phyloP scores from a whole-genome alignment of 2,888 invertebrate genomes.

The Leistus spinibarbis region DNA sequence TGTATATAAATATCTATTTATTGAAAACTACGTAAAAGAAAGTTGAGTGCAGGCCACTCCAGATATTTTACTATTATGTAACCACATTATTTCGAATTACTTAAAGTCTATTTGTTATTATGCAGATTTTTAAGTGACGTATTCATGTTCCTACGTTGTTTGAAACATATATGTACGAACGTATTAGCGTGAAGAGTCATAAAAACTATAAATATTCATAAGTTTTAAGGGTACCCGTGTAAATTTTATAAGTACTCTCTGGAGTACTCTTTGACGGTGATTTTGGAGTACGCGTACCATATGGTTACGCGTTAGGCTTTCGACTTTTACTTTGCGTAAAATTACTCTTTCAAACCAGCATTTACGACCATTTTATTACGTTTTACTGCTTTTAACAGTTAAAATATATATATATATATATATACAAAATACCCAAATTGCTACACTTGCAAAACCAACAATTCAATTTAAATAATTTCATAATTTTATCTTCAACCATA shows the following conservation, averaged over 20 bases:
- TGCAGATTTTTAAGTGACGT: constrained; percentile 19
- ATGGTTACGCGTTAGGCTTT: background rate
- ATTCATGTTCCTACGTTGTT: background rate
- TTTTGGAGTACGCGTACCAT: constrained; percentile 13
- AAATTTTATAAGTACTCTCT: constrained; percentile 20
- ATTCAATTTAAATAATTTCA: background rate
- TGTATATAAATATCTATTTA: too few species aligned
- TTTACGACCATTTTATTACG: constrained; percentile 26
- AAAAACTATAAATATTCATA: constrained; percentile 37
- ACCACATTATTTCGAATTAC: too few species aligned
- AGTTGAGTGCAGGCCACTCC: too few species aligned
- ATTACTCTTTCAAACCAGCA: constrained; percentile 7
- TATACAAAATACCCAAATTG: too few species aligned
- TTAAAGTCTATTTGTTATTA: too few species aligned
- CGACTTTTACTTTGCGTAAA: background rate
- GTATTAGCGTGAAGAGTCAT: constrained; percentile 4
- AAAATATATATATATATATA: background rate
- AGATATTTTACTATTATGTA: too few species aligned
- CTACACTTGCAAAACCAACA: background rate
- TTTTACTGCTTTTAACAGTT: background rate
- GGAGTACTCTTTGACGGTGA: constrained; percentile 11
- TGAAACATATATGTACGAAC: too few species aligned
- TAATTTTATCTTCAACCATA: too few species aligned
- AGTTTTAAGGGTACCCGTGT: background rate
- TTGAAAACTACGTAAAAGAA: too few species aligned